phyloP scores from a whole-genome alignment of 2,797 vertebrate genomes.

The Pipistrellus nathusii region DNA sequence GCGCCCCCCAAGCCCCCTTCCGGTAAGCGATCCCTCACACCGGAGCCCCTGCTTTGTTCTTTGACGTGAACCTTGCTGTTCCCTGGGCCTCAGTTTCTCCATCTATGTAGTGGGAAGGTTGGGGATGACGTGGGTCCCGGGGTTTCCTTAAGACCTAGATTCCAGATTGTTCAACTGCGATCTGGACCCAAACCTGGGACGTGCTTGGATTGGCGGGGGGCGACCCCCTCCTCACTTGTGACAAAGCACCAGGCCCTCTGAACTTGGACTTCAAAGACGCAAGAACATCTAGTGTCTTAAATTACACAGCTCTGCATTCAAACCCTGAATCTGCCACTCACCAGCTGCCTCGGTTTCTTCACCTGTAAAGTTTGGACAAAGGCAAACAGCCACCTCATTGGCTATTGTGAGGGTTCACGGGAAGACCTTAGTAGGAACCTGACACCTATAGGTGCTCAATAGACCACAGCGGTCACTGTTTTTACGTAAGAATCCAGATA shows the following conservation, averaged over 20 bases:
- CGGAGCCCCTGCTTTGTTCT: neutral
- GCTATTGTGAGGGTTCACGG: neutral
- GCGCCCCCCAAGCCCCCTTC: slow-evolving; percentile 70
- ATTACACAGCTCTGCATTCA: neutral
- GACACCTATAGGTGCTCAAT: neutral
- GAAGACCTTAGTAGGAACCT: neutral
- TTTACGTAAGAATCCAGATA: neutral
- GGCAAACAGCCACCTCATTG: neutral
- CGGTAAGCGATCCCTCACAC: slow-evolving; percentile 49
- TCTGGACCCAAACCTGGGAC: neutral
- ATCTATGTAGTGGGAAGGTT: neutral
- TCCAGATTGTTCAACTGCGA: neutral
- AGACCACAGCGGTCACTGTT: neutral
- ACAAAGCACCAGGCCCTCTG: neutral
- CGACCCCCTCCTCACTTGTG: neutral
- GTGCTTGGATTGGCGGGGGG: neutral
- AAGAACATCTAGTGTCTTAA: neutral
- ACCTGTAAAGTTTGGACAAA: neutral
- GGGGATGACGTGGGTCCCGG: neutral
- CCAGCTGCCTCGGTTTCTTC: neutral
- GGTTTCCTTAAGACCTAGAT: neutral
- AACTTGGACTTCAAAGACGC: slow-evolving; percentile 12
- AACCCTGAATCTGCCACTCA: neutral
- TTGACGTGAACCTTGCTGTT: neutral
- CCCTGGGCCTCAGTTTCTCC: neutral